Evolutionary conservation across 2,113 vertebrate species (phyloP).

Genomic region (Psilopsiagon aurifrons): DNA sequence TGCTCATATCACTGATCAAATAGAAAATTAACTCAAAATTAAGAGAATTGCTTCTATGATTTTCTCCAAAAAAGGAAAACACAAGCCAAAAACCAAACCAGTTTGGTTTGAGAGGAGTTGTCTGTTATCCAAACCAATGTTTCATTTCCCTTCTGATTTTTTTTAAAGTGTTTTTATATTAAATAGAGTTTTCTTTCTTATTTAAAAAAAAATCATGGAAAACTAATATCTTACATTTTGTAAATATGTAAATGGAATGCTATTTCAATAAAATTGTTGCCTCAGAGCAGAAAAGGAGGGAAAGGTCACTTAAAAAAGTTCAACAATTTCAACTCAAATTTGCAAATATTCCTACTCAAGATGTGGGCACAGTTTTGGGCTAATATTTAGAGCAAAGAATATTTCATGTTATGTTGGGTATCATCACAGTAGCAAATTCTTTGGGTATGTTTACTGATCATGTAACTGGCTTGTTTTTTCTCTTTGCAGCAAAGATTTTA

Average conservation of each 20-base stretch:
- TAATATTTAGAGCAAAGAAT: background rate
- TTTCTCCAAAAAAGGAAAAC: fast-evolving
- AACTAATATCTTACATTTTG: background rate
- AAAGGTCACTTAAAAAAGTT: background rate
- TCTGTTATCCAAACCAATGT: background rate
- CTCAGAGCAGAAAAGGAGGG: background rate
- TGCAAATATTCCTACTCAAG: background rate
- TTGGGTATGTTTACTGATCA: background rate
- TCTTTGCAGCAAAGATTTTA: background rate
- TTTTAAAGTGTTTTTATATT: background rate
- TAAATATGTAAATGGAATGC: background rate
- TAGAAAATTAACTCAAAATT: background rate
- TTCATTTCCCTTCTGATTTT: background rate
- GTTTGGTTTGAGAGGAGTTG: background rate
- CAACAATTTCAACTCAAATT: background rate
- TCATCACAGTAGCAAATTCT: background rate
- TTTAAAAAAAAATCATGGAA: background rate
- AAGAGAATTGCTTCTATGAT: background rate
- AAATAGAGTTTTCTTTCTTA: background rate
- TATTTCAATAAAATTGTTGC: background rate
- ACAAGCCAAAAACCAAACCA: background rate
- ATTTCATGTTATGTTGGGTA: background rate
- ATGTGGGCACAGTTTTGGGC: background rate
- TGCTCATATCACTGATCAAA: background rate
- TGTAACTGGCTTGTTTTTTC: background rate